These are phyloP conservation scores for Chionodraco myersi DNA, from an alignment of 2,113 vertebrate genomes.

Conservation along the genomic window DNA sequence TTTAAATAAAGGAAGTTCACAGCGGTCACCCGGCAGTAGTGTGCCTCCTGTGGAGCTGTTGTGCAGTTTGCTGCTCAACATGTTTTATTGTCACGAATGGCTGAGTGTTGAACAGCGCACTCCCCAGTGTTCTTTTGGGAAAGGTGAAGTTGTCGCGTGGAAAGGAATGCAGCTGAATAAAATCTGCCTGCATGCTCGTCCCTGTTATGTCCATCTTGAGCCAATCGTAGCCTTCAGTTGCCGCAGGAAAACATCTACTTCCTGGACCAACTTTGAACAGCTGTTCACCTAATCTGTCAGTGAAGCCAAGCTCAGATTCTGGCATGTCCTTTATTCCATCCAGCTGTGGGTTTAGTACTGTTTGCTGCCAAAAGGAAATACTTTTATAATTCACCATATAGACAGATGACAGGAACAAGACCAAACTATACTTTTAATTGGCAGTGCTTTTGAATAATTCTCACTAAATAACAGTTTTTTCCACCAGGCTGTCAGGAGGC, in stretches of 20 bases:
- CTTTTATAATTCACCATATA: neutral
- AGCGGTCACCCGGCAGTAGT: conserved; percentile 4
- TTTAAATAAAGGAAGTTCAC: conserved; percentile 57
- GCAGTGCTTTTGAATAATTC: neutral
- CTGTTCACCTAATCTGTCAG: conserved; percentile 69
- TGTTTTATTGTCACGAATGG: conserved; percentile 35
- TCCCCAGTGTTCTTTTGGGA: conserved; percentile 17
- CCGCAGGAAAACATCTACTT: conserved; percentile 51
- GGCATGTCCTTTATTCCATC: conserved; percentile 55
- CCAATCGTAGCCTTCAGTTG: conserved; percentile 50
- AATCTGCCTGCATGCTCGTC: conserved; percentile 38
- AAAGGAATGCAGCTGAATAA: conserved; percentile 54
- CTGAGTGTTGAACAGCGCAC: conserved; percentile 21
- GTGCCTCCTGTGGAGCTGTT: conserved; percentile 45
- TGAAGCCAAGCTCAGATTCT: conserved; percentile 41
- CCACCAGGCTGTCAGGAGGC: too few relatives aligned
- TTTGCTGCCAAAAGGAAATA: conserved; percentile 5
- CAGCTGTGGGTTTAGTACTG: conserved; percentile 2
- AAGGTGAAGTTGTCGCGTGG: conserved; percentile 55
- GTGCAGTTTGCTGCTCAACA: conserved; percentile 17
- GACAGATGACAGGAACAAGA: neutral
- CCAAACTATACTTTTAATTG: neutral
- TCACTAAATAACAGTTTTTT: neutral
- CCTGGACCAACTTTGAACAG: conserved; percentile 67
- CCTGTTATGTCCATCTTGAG: conserved; percentile 43